Percentiles rank a stretch among this genome's conserved stretches.
Evolutionary conservation across 2,797 vertebrate genomes (phyloP).

Genomic region (Bovichtus diacanthus): DNA sequence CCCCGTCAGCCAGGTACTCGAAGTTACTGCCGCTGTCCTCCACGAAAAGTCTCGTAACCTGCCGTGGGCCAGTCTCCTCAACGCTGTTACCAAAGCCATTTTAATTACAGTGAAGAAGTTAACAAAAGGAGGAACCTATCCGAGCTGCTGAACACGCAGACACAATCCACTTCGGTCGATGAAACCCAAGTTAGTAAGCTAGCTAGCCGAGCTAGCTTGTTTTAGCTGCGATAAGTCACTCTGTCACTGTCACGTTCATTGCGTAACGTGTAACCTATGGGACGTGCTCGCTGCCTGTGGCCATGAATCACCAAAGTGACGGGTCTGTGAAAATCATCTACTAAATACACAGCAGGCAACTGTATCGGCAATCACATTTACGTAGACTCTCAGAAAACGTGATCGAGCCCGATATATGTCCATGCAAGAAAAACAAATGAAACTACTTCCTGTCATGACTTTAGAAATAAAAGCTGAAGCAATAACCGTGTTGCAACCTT

Average conservation of each 20-base stretch:
- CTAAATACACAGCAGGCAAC: neutral
- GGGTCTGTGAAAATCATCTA: too few species aligned
- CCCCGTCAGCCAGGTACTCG: neutral
- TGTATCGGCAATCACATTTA: neutral
- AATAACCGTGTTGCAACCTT: fast-evolving
- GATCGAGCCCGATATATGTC: neutral
- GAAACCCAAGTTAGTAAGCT: neutral
- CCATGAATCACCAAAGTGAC: too few species aligned
- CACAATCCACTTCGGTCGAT: neutral
- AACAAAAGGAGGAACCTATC: too few species aligned
- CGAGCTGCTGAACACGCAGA: too few species aligned
- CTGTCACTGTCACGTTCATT: constrained; percentile 57
- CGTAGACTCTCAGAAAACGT: neutral
- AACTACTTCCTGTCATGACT: neutral
- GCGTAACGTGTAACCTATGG: constrained; percentile 32
- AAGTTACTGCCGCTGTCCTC: constrained; percentile 20
- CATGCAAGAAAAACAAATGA: neutral
- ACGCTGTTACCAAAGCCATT: constrained; percentile 69
- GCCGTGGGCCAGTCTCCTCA: constrained; percentile 46
- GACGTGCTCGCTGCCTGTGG: neutral
- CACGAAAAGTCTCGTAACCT: constrained; percentile 32
- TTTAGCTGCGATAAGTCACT: constrained; percentile 49
- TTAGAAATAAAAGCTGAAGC: constrained; percentile 28
- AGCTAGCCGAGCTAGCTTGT: constrained; percentile 38
- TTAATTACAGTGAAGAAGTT: fast-evolving